Conservation (phyloP, 2,113 vertebrate species). For the Plestiodon gilberti region DNA sequence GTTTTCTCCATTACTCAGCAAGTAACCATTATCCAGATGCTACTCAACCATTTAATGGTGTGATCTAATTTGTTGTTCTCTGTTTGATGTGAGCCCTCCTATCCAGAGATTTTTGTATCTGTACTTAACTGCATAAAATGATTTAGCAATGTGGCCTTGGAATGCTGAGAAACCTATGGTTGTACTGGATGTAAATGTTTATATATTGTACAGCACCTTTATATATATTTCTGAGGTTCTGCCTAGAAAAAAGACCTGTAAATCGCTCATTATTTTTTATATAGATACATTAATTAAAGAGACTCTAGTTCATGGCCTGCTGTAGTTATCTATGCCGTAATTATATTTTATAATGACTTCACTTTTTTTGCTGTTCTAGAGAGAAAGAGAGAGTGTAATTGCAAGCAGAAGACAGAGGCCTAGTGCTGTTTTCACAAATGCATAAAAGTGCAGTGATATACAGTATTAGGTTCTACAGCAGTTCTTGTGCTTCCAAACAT, state of each 20-base stretch:
- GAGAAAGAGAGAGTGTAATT: no score
- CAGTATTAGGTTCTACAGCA: not conserved
- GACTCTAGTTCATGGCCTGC: constrained; percentile 76
- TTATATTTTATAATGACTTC: not conserved
- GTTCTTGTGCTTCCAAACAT: not conserved
- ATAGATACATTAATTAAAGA: constrained; percentile 88
- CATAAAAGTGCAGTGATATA: not conserved
- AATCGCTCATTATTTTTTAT: constrained; percentile 99
- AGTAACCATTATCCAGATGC: constrained; percentile 36
- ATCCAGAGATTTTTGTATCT: constrained; percentile 53
- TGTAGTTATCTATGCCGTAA: constrained; percentile 79
- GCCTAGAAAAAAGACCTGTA: constrained; percentile 91
- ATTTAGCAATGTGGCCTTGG: constrained; percentile 89
- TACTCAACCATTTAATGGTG: constrained; percentile 60
- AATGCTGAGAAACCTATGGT: constrained; percentile 81
- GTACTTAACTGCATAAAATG: constrained; percentile 57
- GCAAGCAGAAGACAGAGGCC: not conserved
- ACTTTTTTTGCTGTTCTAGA: not conserved
- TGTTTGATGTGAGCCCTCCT: constrained; percentile 64
- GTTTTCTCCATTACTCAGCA: constrained; percentile 51
- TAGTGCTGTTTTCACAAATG: not conserved
- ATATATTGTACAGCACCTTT: constrained; percentile 99
- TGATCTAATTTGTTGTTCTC: constrained; percentile 67
- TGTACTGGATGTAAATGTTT: constrained; percentile 97
- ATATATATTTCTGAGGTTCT: constrained; percentile 90